Base-by-base conservation (phyloP, 2,113 vertebrate genomes). In the Istiophorus platypterus region DNA sequence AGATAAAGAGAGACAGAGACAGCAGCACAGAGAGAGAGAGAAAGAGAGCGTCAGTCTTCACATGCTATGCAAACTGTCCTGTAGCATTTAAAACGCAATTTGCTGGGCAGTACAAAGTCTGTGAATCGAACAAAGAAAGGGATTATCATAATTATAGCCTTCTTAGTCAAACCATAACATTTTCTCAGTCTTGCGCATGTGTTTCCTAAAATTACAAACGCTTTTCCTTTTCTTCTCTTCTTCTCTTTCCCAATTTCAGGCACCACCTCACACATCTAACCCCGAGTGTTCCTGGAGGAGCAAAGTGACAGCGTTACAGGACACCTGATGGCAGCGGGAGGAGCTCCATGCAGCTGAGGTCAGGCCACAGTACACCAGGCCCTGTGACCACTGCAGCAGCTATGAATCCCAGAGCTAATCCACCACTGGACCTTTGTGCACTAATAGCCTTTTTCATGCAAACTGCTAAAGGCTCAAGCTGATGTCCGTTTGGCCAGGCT, bases 181-280 rank as follows among this genome's bases (percentile, higher is more conserved):
- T 47, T 62, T 49, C 34, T 75, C 59, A 58, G 42, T 66, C 29
- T 68, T 80, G 37, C 78, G 20, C 57, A 29, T 78, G 61, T 58
- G 42, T 51, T 51, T 74, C 2, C 31, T 65, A 37, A 78, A 81
- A 78, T 73, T 62, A 2, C 69, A 52, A 61, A 83, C 67, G 42
- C 47, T 73, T 68, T 72, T 42, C 2, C 3, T 41, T 66, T 76
- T 54, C 34, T 37, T 18, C 12, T 59, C 39, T 10, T 51, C 54
- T 78, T 34, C 49, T 59, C 1, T 68, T 84, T 83, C 24, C 45
- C 76, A 39, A 82, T 87, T 92, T 79, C 85, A 95, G 94, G 92
- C 85, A 80, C 88, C 69, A 91, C 89, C n/a, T 93, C 91, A 70
- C 94, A 93, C 85, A 92, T 92, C 75, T 94, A 84, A 91, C 70